Evolutionary conservation across 2,797 vertebrate species (phyloP).

Genomic region (Sebastes diploproa): DNA sequence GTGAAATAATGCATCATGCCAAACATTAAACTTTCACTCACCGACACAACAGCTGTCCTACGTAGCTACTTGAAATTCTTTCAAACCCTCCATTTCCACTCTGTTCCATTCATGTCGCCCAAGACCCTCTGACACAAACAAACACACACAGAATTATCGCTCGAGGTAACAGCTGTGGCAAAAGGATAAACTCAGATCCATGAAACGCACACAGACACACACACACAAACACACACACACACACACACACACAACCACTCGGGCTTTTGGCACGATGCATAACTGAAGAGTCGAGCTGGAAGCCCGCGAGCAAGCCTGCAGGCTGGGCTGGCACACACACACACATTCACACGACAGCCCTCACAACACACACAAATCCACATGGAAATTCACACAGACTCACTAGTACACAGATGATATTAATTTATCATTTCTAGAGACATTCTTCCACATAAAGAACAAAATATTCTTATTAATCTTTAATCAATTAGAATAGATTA

Average conservation of each 20-base stretch:
- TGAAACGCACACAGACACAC: slow-evolving; percentile 9
- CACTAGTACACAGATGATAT: background rate
- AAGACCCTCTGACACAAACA: background rate
- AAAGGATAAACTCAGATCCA: slow-evolving; percentile 46
- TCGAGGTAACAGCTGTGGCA: slow-evolving; percentile 49
- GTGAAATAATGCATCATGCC: background rate
- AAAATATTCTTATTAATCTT: background rate
- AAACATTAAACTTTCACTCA: background rate
- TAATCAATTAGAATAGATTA: background rate
- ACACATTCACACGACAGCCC: background rate
- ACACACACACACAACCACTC: background rate
- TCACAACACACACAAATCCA: slow-evolving; percentile 3
- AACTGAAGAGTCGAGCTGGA: slow-evolving; percentile 45
- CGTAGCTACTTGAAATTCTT: slow-evolving; percentile 9
- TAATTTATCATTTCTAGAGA: background rate
- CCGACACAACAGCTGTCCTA: background rate
- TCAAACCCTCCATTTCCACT: slow-evolving; percentile 12
- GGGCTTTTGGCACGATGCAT: slow-evolving; percentile 28
- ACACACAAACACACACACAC: background rate
- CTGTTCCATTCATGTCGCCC: background rate
- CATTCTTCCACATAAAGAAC: background rate
- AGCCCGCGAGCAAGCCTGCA: slow-evolving; percentile 45
- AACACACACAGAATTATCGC: slow-evolving; percentile 23
- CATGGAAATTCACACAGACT: background rate
- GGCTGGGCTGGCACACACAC: slow-evolving; percentile 17